Conservation (phyloP, 1,140 invertebrate species). For the Telenomus remus region DNA sequence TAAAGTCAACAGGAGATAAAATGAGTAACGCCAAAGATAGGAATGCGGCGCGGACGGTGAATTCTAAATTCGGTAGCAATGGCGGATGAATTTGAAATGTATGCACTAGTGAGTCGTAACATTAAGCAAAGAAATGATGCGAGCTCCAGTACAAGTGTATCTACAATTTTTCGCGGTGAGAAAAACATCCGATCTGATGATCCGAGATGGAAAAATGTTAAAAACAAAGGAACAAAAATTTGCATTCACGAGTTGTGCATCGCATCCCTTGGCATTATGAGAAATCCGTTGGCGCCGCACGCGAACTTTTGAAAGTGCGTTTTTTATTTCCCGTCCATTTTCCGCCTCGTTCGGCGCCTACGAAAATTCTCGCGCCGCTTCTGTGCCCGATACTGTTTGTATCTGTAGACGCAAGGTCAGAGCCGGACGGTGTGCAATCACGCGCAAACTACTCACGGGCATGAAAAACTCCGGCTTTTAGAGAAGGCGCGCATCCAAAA, state of each 20-base stretch:
- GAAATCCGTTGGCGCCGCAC: slow-evolving; percentile 27
- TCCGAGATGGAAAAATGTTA: slow-evolving; percentile 25
- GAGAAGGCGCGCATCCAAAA: slow-evolving; percentile 15
- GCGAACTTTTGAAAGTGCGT: slow-evolving; percentile 28
- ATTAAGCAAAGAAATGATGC: slow-evolving; percentile 21
- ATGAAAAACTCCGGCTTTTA: slow-evolving; percentile 19
- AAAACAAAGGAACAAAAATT: slow-evolving; percentile 32
- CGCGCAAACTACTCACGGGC: slow-evolving; percentile 16
- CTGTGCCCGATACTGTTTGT: slow-evolving; percentile 15
- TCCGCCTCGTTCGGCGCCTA: slow-evolving; percentile 16
- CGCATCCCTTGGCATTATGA: slow-evolving; percentile 36
- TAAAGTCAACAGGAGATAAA: too few relatives aligned
- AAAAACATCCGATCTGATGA: slow-evolving; percentile 17
- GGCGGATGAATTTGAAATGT: neutral
- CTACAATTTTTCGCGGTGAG: slow-evolving; percentile 19
- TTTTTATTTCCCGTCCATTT: slow-evolving; percentile 28
- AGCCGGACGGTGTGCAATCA: slow-evolving; percentile 35
- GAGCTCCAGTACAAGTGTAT: slow-evolving; percentile 22
- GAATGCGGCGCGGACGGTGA: too few relatives aligned
- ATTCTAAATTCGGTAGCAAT: slow-evolving; percentile 11
- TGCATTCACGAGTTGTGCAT: slow-evolving; percentile 19
- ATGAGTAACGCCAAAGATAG: too few relatives aligned
- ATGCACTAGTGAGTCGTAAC: slow-evolving; percentile 3
- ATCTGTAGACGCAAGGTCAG: slow-evolving; percentile 16
- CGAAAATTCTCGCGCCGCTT: neutral